Conservation (phyloP, 2,113 vertebrate genomes). For the Sebastes fasciatus region DNA sequence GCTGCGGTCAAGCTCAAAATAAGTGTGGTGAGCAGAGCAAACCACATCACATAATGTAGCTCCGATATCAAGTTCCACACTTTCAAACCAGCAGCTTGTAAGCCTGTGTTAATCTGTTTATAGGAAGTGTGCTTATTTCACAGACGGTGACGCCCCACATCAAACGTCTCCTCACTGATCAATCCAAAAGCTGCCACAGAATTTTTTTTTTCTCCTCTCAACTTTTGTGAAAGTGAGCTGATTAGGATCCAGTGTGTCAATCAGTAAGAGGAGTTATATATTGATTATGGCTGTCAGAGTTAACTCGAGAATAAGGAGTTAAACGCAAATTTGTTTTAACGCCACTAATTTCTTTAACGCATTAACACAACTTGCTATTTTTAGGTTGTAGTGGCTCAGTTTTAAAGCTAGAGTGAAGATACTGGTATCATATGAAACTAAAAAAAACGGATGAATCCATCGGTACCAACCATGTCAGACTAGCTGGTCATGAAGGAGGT, state of each 20-base stretch:
- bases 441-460: no score
- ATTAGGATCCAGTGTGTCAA: constrained; percentile 2
- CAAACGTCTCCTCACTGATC: constrained; percentile 1
- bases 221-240: not conserved
- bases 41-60: constrained; percentile 43
- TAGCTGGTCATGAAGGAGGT: no score
- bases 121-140: constrained; percentile 39
- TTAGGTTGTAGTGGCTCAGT: no score
- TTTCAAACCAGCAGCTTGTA: constrained; percentile 19
- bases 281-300: no score
- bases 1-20: constrained; percentile 19
- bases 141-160: constrained; percentile 3
- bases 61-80: constrained; percentile 20
- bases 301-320: no score
- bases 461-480: no score
- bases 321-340: no score
- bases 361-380: no score
- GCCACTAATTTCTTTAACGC: no score
- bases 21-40: not conserved
- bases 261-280: not conserved
- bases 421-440: no score
- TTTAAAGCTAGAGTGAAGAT: no score
- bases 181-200: not conserved
- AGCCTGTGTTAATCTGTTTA: not conserved
- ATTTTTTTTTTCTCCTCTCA: not conserved